Conservation (phyloP, 2,797 vertebrate genomes). For the Etheostoma perlongum region DNA sequence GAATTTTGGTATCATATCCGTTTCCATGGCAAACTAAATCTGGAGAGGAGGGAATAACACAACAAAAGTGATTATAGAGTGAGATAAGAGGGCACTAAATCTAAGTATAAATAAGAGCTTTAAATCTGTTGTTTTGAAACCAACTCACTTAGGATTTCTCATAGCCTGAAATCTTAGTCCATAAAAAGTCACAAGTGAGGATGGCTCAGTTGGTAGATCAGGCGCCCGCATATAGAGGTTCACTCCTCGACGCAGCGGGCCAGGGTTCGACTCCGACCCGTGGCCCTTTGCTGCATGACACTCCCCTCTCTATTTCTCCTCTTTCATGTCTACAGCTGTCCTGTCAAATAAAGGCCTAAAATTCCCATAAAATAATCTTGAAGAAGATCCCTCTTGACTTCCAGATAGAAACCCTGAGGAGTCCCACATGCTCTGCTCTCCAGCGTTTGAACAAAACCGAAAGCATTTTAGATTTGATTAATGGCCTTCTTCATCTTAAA, state of each 20-base stretch:
- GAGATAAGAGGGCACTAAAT: neutral
- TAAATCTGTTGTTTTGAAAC: neutral
- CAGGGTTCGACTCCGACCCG: too few species aligned
- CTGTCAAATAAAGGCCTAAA: neutral
- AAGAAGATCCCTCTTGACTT: neutral
- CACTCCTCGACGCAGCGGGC: too few species aligned
- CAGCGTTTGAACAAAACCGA: slow-evolving; percentile 1
- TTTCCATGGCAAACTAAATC: slow-evolving; percentile 90
- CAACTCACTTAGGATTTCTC: neutral
- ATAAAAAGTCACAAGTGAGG: neutral
- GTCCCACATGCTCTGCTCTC: neutral
- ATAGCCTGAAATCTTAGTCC: neutral
- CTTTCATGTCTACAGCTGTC: too few species aligned
- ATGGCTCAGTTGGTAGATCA: too few species aligned
- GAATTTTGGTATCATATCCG: slow-evolving; percentile 91
- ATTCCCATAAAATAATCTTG: too few species aligned
- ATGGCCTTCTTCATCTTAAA: fast-evolving
- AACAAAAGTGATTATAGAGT: neutral
- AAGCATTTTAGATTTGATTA: neutral
- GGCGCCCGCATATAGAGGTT: too few species aligned
- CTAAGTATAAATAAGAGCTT: neutral
- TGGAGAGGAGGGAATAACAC: slow-evolving; percentile 34
- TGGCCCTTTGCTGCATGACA: too few species aligned
- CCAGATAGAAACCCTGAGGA: neutral
- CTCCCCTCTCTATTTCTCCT: too few species aligned